Evolutionary conservation across 1,140 invertebrate species (phyloP), one percentile per base, ranked within the genome.

Genomic region (Drosophila punjabiensis): DNA sequence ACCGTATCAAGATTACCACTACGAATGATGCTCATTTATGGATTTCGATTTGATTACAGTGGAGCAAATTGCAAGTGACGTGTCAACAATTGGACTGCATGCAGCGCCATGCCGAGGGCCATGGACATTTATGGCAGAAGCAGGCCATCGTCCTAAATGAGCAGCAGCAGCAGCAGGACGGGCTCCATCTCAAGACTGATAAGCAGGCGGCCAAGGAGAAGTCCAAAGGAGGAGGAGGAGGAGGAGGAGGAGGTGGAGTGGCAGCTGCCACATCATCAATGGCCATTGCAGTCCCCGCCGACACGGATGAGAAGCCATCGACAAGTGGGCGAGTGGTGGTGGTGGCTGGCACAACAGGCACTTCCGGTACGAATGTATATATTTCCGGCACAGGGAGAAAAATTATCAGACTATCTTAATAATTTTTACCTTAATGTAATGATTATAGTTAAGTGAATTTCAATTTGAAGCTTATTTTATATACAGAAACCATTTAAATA

Each of bases 61-160:
- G 92, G 92, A 93, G 91, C 66, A 92, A 93, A 83, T 88, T 93
- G 73, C 85, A 92, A 90, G 75, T 91, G 76, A 92, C 92, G 82
- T 92, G 92, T 77, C 92, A 93, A 77, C 92, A 93, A 91, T 82
- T 92, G 78, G 89, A 93, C 79, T 93, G 92, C 74, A 92, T 93
- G 89, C 91, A 92, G 66, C 87, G 90, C 52, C 92, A 93, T 63
- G 92, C 92, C 76, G 92, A 93, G 74, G 92, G 92, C 56, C 91
- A 89, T 85, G 89, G 89, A 14, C 84, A 93, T 85, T 92, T 93
- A 65, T 93, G 92, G 92, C 92, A 81, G 18, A 89, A 92, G 71
- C 92, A 93, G 75, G 86, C 92, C 68, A 92, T 83, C 62, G 85
- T 88, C 66, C 65, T 93, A 79, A 91, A 89, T 87, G 90, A 93